Evolutionary conservation across 2,888 invertebrate genomes (phyloP).

Genomic region (Dexiosoma caninum): DNA sequence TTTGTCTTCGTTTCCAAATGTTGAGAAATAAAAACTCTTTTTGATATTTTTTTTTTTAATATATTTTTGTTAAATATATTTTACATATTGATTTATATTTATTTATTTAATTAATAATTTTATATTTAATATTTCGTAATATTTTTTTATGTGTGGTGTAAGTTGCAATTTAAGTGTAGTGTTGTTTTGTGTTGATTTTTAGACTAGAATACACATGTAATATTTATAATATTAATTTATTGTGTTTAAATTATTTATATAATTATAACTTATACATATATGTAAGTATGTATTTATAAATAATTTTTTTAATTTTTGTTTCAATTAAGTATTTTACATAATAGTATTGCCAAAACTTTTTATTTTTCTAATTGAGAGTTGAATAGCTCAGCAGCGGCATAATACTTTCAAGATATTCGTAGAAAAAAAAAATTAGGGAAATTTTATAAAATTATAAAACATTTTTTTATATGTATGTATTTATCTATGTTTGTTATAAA

Average conservation of each 20-base stretch:
- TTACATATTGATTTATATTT: slow-evolving; percentile 56
- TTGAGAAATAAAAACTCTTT: slow-evolving; percentile 59
- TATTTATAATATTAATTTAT: slow-evolving; percentile 61
- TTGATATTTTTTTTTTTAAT: slow-evolving; percentile 44
- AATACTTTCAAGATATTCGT: neutral
- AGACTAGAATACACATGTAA: slow-evolving; percentile 61
- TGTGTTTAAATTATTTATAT: slow-evolving; percentile 35
- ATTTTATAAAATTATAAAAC: neutral
- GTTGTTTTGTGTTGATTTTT: slow-evolving; percentile 31
- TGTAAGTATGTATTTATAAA: neutral
- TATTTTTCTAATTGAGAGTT: neutral
- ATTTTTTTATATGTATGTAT: neutral
- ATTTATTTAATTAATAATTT: slow-evolving; percentile 45
- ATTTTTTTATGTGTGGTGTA: neutral
- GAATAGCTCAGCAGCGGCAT: neutral
- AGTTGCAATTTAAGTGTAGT: slow-evolving; percentile 33
- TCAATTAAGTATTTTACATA: slow-evolving; percentile 56
- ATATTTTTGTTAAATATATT: slow-evolving; percentile 51
- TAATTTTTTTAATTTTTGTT: neutral
- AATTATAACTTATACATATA: slow-evolving; percentile 23
- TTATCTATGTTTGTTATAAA: no score
- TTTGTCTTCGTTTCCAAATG: slow-evolving; percentile 34
- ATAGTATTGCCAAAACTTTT: slow-evolving; percentile 40
- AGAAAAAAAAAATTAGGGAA: neutral
- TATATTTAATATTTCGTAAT: slow-evolving; percentile 22